phyloP scores from a whole-genome alignment of 2,888 invertebrate genomes.

The Cancer borealis region DNA sequence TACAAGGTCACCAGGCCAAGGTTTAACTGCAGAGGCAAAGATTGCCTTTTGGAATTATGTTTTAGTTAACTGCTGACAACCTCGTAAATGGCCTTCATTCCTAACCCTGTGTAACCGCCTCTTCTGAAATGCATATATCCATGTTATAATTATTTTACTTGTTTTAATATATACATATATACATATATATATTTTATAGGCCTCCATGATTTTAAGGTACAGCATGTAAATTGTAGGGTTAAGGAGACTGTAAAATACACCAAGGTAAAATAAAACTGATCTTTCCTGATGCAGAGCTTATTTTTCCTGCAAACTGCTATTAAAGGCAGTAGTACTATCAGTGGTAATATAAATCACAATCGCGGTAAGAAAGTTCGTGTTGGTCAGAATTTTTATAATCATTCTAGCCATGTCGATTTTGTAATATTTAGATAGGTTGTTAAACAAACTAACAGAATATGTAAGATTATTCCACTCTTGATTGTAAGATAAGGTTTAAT shows the following conservation, averaged over 20 bases:
- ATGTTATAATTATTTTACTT: too few species aligned
- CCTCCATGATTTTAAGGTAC: not conserved
- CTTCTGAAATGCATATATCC: too few species aligned
- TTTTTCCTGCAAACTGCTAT: not conserved
- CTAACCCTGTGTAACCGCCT: not conserved
- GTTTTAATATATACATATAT: not conserved
- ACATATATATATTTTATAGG: not conserved
- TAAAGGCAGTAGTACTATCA: not conserved
- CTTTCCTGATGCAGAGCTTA: not conserved
- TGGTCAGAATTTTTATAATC: too few species aligned
- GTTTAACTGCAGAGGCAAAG: not conserved
- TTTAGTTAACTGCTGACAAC: too few species aligned
- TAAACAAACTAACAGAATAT: too few species aligned
- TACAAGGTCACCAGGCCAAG: not conserved
- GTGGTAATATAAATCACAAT: too few species aligned
- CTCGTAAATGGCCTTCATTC: not conserved
- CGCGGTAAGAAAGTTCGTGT: too few species aligned
- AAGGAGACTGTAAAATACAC: slow-evolving; percentile 1
- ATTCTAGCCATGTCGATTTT: too few species aligned
- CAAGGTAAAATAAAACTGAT: not conserved
- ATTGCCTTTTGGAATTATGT: not conserved
- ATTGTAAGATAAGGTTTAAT: too few species aligned
- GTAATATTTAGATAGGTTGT: too few species aligned
- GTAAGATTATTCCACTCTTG: too few species aligned
- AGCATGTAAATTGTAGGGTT: not conserved